Evolutionary conservation across 2,113 vertebrate genomes (phyloP), one percentile per base, ranked within the genome.

Genomic region (Callopanchax toddi): DNA sequence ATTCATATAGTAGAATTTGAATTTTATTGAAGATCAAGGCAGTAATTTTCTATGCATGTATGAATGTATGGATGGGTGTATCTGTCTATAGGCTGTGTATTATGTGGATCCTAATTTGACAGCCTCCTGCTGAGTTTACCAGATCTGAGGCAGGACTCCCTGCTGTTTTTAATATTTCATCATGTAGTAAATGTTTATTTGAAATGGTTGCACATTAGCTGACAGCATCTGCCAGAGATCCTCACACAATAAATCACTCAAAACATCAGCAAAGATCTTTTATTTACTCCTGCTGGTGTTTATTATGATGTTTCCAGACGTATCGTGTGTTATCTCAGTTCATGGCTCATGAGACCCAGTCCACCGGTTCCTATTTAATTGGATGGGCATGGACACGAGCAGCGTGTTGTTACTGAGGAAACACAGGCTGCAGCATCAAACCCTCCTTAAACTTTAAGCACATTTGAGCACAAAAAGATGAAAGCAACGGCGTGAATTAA

Each of bases 401-500:
- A 40, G 40, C 57, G 59, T 61, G 40, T 75, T 54, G 67, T 59
- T 52, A 49, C 40, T 26, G 56, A 34, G 26, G 71, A 57, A 52
- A 37, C 36, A 37, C 36, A 37, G 36, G 12, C 49, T 48, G 49
- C 58, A 69, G 63, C 26, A 25, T 34, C 54, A 37, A 52, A 65
- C 18, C 59, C 51, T 43, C 65, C 51, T 78, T 78, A 82, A 82
- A 85, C 61, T 75, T 77, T 74, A 71, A 74, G 42, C 52, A 42
- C 44, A 22, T 63, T 78, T 39, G 29, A 25, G 45, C 21, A 1
- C 61, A 29, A 34, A 66, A 60, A 85, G 72, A 81, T 88, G 64
- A 88, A 79, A 88, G 76, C 42, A 17, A 32, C 0, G n/a, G n/a
- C 42, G 67, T 66, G 61, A 81, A 81, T 83, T 34, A 79, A 76